A percentile compares a stretch with the other conserved stretches of the same genome.
Evolutionary conservation across 2,797 vertebrate genomes (phyloP).

Genomic region (Cryptoblepharus egeriae): DNA sequence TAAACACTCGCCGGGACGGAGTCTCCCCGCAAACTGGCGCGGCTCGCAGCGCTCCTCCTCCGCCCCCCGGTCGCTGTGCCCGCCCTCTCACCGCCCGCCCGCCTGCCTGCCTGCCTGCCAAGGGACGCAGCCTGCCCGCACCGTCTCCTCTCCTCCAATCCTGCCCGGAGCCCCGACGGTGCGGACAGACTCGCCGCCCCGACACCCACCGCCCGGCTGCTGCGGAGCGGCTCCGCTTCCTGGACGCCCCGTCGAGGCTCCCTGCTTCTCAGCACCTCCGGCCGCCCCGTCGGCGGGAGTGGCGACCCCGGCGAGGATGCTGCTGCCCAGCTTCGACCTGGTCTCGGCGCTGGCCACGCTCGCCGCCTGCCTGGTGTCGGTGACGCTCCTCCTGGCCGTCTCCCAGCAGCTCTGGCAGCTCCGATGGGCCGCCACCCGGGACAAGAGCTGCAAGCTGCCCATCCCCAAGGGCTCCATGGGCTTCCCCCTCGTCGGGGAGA

Average conservation of each 20-base stretch:
- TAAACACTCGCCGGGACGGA: conserved; percentile 91
- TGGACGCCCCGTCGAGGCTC: too few relatives aligned
- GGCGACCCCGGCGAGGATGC: conserved; percentile 78
- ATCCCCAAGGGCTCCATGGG: conserved; percentile 98
- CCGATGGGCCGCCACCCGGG: conserved; percentile 93
- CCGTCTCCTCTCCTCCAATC: too few relatives aligned
- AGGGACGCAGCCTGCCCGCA: too few relatives aligned
- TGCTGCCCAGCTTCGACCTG: conserved; percentile 92
- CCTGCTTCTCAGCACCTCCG: too few relatives aligned
- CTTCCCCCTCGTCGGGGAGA: conserved; percentile 96
- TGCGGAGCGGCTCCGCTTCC: too few relatives aligned
- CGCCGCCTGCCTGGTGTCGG: conserved; percentile 92
- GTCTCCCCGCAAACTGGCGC: conserved; percentile 79
- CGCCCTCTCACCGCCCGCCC: neutral
- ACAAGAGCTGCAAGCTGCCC: conserved; percentile 94
- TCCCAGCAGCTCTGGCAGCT: conserved; percentile 97
- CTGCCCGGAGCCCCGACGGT: neutral
- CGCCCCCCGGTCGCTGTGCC: neutral
- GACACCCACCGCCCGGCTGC: too few relatives aligned
- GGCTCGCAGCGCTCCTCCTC: conserved; percentile 32
- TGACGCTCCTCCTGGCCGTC: conserved; percentile 92
- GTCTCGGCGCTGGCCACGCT: conserved; percentile 94
- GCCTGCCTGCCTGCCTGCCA: too few relatives aligned
- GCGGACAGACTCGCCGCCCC: neutral
- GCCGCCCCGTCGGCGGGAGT: too few relatives aligned